Evolutionary conservation across 1,140 invertebrate genomes (phyloP), one percentile per base, ranked within the genome.

Genomic region (Zeugodacus cucurbitae): DNA sequence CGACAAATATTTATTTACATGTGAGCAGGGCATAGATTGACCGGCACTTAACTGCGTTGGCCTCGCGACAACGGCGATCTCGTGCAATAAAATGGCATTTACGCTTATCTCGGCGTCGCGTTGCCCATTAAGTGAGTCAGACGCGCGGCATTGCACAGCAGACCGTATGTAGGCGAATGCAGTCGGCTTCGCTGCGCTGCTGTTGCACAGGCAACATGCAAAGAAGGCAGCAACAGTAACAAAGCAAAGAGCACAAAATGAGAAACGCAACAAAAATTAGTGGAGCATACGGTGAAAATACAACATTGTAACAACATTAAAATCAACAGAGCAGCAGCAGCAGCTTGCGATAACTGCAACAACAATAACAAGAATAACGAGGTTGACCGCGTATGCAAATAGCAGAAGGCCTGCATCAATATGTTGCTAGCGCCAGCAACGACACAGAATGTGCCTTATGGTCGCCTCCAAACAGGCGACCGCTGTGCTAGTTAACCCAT

Each of bases 41-140:
- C 58, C 17, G 41, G 74, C 74, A 82, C 74, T 82, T 82, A 82
- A 82, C 10, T 82, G 74, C 74, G 74, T 82, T 82, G 67, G 74
- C 74, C 34, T 82, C 34, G 37, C 26, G 74, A 29, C 41, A 48
- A 2, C n/a, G 7, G 41, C 26, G 74, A 82, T 48, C 74, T 82
- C 26, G 8, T 34, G 41, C 74, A 82, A 54, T 82, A 82, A 82
- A 82, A 82, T 82, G 74, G 74, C 74, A 82, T 82, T 82, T 82
- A 82, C 74, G 74, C 74, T 82, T 82, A 82, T 82, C 74, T 34
- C 74, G 41, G n/a, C 44, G 74, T 82, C 74, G 34, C 1, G 34
- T n/a, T 48, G 74, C 26, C 74, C 41, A 82, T 82, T 82, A 54
- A 82, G 74, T 82, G 74, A 87, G 54, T 59, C 86, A 26, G 86